phyloP scores from a whole-genome alignment of 2,888 invertebrate species.

The Clitarchus hookeri region DNA sequence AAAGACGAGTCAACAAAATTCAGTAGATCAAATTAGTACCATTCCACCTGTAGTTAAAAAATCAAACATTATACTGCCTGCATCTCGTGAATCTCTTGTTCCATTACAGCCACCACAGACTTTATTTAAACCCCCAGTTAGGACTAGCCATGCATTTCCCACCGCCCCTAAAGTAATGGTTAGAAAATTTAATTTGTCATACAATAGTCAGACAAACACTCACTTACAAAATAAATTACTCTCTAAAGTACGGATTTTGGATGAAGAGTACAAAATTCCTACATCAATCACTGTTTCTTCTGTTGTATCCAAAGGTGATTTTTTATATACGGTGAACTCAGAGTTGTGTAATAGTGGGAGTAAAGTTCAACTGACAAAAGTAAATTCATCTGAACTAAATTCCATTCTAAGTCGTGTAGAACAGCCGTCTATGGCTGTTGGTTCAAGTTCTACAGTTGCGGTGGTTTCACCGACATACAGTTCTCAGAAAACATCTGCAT shows the following conservation, averaged over 20 bases:
- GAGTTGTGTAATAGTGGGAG: background rate
- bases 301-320: background rate
- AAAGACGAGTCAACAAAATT: background rate
- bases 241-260: background rate
- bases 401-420: background rate
- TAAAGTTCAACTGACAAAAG: background rate
- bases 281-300: background rate
- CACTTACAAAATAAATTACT: background rate
- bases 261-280: background rate
- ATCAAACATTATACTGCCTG: constrained; percentile 2
- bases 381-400: background rate
- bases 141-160: background rate
- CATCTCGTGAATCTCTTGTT: background rate
- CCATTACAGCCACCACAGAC: background rate
- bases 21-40: background rate
- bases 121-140: background rate
- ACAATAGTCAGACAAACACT: background rate
- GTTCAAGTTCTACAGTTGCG: background rate
- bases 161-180: background rate
- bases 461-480: background rate
- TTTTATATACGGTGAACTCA: background rate
- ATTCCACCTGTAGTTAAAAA: background rate
- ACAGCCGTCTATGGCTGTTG: background rate
- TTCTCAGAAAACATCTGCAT: background rate
- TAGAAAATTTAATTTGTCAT: background rate